A percentile compares a stretch with the other conserved stretches of the same genome.
phyloP scores from a whole-genome alignment of 2,113 vertebrate species.

The Nanorana parkeri region DNA sequence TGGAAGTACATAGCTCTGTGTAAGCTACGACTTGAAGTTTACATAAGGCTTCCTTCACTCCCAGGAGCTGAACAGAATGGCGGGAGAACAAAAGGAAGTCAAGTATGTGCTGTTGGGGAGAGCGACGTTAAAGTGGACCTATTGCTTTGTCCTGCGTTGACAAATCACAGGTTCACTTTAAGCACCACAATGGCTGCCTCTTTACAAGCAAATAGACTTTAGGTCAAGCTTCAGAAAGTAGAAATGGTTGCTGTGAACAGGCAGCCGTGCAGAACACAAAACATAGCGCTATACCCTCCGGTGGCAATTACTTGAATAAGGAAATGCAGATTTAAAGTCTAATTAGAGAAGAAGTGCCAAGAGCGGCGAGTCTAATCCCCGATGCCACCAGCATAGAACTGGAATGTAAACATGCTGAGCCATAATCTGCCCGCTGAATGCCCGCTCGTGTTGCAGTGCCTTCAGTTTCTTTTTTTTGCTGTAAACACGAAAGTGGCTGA shows the following conservation, averaged over 20 bases:
- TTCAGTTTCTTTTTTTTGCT: too few species aligned
- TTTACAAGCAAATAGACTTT: too few species aligned
- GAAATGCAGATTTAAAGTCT: slow-evolving; percentile 22
- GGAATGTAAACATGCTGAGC: not conserved
- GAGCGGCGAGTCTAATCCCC: not conserved
- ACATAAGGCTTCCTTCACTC: too few species aligned
- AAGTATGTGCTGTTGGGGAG: too few species aligned
- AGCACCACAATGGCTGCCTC: too few species aligned
- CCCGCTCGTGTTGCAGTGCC: not conserved
- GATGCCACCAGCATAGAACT: not conserved
- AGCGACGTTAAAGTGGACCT: too few species aligned
- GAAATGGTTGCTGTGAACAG: not conserved
- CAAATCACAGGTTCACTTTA: too few species aligned
- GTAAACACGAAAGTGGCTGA: not conserved
- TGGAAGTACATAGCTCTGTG: too few species aligned
- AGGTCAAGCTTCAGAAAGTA: not conserved
- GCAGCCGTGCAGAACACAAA: not conserved
- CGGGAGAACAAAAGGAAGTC: too few species aligned
- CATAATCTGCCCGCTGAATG: slow-evolving; percentile 1
- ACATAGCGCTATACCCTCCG: slow-evolving; percentile 5
- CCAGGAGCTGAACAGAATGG: too few species aligned
- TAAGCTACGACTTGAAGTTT: too few species aligned
- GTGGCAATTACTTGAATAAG: slow-evolving; percentile 17
- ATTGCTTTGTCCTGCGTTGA: too few species aligned
- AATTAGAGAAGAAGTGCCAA: slow-evolving; percentile 22